Conservation (phyloP, 2,113 vertebrate genomes). For the Muntiacus muntjak region DNA sequence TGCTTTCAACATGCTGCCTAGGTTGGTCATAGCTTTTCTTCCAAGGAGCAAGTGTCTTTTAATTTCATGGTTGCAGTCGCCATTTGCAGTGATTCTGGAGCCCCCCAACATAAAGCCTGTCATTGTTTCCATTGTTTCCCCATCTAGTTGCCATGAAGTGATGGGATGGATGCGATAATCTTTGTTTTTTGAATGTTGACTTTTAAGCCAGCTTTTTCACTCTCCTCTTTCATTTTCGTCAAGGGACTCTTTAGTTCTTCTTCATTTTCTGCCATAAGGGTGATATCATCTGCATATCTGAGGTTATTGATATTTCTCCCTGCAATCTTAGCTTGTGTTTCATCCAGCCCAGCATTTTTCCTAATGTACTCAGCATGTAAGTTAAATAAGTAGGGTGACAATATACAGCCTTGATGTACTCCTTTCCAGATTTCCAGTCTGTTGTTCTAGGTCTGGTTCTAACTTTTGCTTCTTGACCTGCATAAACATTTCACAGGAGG, state of each 20-base stretch:
- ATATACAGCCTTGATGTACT: not conserved
- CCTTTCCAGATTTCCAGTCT: not conserved
- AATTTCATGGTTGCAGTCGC: not conserved
- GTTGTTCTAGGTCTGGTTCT: not conserved
- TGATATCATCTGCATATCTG: not conserved
- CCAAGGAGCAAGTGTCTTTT: not conserved
- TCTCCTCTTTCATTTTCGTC: not conserved
- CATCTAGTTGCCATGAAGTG: not conserved
- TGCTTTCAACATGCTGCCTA: not conserved
- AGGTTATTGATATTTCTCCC: not conserved
- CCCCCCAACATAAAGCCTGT: not conserved
- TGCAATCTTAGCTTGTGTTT: not conserved
- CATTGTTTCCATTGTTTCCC: not conserved
- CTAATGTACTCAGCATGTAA: not conserved
- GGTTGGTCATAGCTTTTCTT: not conserved
- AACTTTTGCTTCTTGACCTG: not conserved
- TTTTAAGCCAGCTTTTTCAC: not conserved
- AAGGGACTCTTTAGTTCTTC: not conserved
- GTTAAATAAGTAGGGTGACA: not conserved
- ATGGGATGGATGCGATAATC: not conserved
- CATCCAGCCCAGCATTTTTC: not conserved
- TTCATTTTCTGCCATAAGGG: not conserved
- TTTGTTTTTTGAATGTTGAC: not conserved
- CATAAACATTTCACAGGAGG: not conserved
- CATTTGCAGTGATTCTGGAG: not conserved